These are phyloP conservation scores for Thamnophis elegans DNA, from an alignment of 2,797 vertebrate species.

Conservation along the genomic window DNA sequence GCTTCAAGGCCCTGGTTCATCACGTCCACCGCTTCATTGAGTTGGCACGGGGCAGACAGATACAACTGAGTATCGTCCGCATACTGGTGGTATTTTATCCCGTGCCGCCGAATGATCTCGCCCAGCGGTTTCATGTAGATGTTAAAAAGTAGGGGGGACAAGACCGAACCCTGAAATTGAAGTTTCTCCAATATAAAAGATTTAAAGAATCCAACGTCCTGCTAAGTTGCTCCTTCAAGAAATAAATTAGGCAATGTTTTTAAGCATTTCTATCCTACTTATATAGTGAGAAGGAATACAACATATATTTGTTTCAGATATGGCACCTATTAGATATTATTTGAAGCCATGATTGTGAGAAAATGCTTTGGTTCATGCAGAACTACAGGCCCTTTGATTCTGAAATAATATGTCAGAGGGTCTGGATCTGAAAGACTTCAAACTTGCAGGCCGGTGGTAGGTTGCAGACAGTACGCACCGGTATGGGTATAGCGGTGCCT, in stretches of 20 bases:
- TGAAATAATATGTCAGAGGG: background rate
- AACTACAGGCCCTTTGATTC: background rate
- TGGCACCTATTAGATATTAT: background rate
- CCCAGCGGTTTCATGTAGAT: too few relatives aligned
- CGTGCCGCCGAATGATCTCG: too few relatives aligned
- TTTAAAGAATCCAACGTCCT: background rate
- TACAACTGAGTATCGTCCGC: too few relatives aligned
- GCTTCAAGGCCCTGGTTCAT: too few relatives aligned
- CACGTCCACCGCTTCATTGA: too few relatives aligned
- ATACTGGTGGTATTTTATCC: too few relatives aligned
- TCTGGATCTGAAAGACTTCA: background rate
- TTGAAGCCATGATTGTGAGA: background rate
- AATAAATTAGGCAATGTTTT: background rate
- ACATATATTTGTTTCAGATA: background rate
- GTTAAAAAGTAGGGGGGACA: too few relatives aligned
- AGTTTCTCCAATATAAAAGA: background rate
- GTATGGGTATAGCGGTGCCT: too few relatives aligned
- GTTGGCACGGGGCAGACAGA: too few relatives aligned
- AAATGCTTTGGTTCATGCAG: background rate
- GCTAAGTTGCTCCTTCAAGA: background rate
- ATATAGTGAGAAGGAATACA: background rate
- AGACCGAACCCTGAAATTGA: too few relatives aligned
- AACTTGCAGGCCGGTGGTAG: background rate
- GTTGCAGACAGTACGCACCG: too few relatives aligned
- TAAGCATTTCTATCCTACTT: background rate